These are phyloP conservation scores for Abramis brama DNA, from an alignment of 2,113 vertebrate species.

Conservation along the genomic window DNA sequence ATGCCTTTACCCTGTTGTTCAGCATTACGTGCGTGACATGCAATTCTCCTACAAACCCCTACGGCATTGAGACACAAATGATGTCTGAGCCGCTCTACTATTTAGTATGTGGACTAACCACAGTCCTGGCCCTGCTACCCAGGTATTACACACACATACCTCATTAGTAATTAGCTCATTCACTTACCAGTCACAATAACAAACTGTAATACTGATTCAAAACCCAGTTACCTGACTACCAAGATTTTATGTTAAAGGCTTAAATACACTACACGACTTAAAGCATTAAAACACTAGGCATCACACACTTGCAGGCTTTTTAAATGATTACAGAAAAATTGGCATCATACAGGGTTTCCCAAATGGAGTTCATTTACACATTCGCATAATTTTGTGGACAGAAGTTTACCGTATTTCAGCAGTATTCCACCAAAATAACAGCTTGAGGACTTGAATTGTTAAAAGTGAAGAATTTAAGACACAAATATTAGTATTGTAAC, in stretches of 20 bases:
- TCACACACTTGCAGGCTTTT: no score
- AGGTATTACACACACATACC: conserved; percentile 72
- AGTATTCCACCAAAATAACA: no score
- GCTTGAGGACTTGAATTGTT: no score
- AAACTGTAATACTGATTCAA: not conserved
- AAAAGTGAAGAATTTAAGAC: no score
- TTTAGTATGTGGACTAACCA: conserved; percentile 80
- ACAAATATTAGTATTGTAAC: no score
- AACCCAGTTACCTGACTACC: not conserved
- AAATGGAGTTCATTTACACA: no score
- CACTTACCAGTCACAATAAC: not conserved
- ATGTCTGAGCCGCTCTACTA: conserved; percentile 85
- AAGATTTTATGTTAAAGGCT: not conserved
- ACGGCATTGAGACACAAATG: conserved; percentile 81
- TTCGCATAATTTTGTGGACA: no score
- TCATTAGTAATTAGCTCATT: not conserved
- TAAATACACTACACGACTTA: not conserved
- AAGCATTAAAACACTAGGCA: no score
- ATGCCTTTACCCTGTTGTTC: conserved; percentile 79
- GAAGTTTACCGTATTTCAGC: no score
- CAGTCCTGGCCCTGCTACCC: conserved; percentile 84
- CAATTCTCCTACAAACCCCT: conserved; percentile 81
- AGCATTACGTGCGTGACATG: conserved; percentile 80
- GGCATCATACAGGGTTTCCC: no score
- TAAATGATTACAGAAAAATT: no score